Evolutionary conservation across 2,797 vertebrate species (phyloP), one percentile per base, ranked within the genome.

Genomic region (Poecilia picta): DNA sequence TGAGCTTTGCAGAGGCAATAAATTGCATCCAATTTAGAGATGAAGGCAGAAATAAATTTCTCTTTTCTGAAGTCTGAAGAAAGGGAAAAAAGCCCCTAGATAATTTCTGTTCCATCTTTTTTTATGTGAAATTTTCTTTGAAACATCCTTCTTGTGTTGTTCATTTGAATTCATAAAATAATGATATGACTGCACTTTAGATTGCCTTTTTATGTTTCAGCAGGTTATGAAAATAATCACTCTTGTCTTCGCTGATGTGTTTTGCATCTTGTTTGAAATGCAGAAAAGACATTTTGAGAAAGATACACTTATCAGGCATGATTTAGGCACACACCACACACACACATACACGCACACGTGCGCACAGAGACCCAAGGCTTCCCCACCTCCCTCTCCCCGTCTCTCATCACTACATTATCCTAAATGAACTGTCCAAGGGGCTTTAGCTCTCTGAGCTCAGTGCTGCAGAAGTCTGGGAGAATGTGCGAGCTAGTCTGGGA

Each of bases 21-120:
- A 96, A 96, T 96, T 96, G 96, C 95, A 95, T 96, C 95, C 96
- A 96, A 96, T 96, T 96, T 96, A 95, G 94, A 96, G 95, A 96
- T 96, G 96, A 96, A 96, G 96, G 95, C 93, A 95, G 95, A 96
- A 96, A 96, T 96, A 96, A 95, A 96, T 96, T 96, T 96, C 93
- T 95, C 93, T 95, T 95, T 96, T 96, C 94, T 92, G 91, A 96
- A 95, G 95, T 95, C 93, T 93, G 94, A 94, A 94, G 94, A 95
- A 94, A 92, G 82, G 83, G 84, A 81, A 78, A 84, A 88, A 91
- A 92, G 88, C 89, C 93, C 89, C 90, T 83, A 91, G 94, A 95
- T 95, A 89, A 94, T 95, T 94, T 95, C 88, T 89, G 85, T 86
- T 87, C 90, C 84, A 89, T 94, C 89, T 93, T 94, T 94, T 94